Base-by-base conservation (phyloP, 2,797 vertebrate genomes). In the Vipera ursinii region DNA sequence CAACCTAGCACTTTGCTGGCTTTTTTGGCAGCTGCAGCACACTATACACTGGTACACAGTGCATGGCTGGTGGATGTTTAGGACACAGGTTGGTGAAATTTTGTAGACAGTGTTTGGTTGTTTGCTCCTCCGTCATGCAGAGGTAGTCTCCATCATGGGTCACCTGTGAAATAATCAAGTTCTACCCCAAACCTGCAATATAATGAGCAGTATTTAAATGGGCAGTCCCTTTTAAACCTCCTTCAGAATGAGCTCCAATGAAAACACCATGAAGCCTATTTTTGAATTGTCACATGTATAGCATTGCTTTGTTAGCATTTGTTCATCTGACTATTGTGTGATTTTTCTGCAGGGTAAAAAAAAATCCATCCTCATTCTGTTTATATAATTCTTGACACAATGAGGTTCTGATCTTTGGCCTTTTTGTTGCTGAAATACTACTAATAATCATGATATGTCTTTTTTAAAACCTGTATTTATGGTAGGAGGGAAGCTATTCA, bases 381-480 rank as follows among this genome's bases (percentile, higher is more conserved):
- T 89, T 93, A 61, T 59, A 65, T 51, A 44, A 26, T 56, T 22
- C 78, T 93, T 90, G 85, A 56, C 63, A 92, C 56, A 90, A 56
- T 87, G 90, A 91, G 44, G 85, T 90, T 87, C 88, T 89, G 82
- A 87, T 87, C 63, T 92, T 82, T 93, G 86, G 56, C 89, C 65
- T 88, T n/a, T 90, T 87, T 93, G 92, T 88, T 93, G 89, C 51
- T 88, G 48, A 78, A 93, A 90, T 90, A 88, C 89, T 88, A 90
- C 38, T 93, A 90, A 93, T 87, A 88, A 93, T 90, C 63, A 82
- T 55, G 56, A 93, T 59, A 87, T 13, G 56, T 88, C 89, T 91
- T 69, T 69, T 88, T 88, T 44, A 93, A 90, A 93, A 32, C 56
- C 92, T 93, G 24, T 82, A 53, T 93, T 93, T 93, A 90, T n/a